phyloP scores from a whole-genome alignment of 2,113 vertebrate species.

The Nothobranchius kuhntae region DNA sequence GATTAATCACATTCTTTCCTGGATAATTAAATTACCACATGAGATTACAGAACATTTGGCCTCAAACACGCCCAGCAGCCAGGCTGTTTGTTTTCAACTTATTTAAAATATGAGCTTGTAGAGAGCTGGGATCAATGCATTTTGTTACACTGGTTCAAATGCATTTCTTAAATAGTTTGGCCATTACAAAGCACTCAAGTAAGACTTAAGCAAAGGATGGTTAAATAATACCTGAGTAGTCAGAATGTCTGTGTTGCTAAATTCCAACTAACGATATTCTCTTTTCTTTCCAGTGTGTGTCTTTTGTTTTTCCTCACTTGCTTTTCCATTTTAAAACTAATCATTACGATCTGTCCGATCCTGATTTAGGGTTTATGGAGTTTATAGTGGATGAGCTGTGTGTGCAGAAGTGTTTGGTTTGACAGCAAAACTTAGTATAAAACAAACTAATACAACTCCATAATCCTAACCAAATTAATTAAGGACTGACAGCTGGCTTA shows the following conservation, averaged over 20 bases:
- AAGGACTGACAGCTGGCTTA: too few relatives aligned
- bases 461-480: too few relatives aligned
- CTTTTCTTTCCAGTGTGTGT: neutral
- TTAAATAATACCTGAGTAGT: slow-evolving; percentile 8
- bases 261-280: slow-evolving; percentile 34
- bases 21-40: slow-evolving; percentile 76
- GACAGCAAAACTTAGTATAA: too few relatives aligned
- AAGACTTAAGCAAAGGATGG: slow-evolving; percentile 11
- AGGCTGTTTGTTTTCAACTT: slow-evolving; percentile 52
- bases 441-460: too few relatives aligned
- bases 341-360: too few relatives aligned
- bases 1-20: slow-evolving; percentile 74
- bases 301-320: too few relatives aligned
- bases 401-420: too few relatives aligned
- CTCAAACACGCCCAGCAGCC: slow-evolving; percentile 41
- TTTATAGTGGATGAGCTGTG: too few relatives aligned
- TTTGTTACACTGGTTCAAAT: slow-evolving; percentile 54
- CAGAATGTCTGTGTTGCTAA: slow-evolving; percentile 22
- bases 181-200: slow-evolving; percentile 13
- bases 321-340: too few relatives aligned
- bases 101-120: slow-evolving; percentile 10
- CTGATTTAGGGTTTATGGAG: too few relatives aligned
- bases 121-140: slow-evolving; percentile 58
- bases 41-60: slow-evolving; percentile 72
- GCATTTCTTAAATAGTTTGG: slow-evolving; percentile 22